phyloP scores from a whole-genome alignment of 64 coral and sea anemone genomes.

The Dendronephthya gigantea region DNA sequence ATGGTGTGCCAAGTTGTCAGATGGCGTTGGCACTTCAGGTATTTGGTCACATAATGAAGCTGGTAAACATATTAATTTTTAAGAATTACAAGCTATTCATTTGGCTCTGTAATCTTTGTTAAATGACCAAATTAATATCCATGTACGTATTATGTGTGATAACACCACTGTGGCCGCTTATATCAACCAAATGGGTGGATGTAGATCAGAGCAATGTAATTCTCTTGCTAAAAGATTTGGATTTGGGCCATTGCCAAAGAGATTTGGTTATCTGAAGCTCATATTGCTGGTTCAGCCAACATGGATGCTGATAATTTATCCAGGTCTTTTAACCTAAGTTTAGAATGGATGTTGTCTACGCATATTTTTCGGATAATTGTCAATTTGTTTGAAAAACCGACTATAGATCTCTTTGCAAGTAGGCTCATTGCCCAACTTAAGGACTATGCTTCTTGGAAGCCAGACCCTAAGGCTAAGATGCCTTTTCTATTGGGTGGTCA shows the following conservation, averaged over 20 bases:
- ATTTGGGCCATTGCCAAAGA: background rate
- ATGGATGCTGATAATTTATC: background rate
- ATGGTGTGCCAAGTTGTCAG: background rate
- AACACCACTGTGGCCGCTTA: background rate
- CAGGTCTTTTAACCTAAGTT: too few species aligned
- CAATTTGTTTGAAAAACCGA: background rate
- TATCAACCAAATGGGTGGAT: constrained; percentile 4
- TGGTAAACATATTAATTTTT: background rate
- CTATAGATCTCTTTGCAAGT: constrained; percentile 36
- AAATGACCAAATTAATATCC: background rate
- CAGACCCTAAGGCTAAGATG: constrained; percentile 35
- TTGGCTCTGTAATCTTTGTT: background rate
- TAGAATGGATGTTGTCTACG: background rate
- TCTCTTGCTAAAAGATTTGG: background rate
- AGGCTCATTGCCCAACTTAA: constrained; percentile 27
- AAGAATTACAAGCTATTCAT: background rate
- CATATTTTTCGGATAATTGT: background rate
- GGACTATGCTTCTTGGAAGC: constrained; percentile 28
- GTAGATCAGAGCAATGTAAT: background rate
- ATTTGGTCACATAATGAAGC: background rate
- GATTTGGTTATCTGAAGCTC: background rate
- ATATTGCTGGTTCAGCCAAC: background rate
- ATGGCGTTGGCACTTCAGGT: background rate
- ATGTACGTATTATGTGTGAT: constrained; percentile 13
- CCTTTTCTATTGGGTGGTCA: constrained; percentile 37